Evolutionary conservation across 2,797 vertebrate genomes (phyloP), one percentile per base, ranked within the genome.

Genomic region (Psittacula derbiana): DNA sequence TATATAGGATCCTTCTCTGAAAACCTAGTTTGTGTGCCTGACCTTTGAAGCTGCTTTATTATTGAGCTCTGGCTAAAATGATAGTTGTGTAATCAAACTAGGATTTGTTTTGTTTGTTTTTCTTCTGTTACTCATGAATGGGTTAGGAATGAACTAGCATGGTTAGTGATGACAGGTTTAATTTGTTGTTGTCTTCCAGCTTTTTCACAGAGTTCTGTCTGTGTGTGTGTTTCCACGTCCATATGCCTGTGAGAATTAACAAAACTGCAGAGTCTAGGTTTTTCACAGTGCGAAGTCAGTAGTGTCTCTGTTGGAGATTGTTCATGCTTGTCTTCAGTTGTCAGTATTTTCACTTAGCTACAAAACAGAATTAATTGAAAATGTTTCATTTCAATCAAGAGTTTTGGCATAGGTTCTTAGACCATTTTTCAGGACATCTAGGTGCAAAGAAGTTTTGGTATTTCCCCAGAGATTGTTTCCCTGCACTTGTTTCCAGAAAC

Each of bases 101-200:
- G 79, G 74, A 76, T 87, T 87, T 75, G 36, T 33, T 80, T 93
- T 31, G 53, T 71, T 80, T 95, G 52, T 69, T 80, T 94, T 69
- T 70, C 38, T 91, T 50, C 76, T 64, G 23, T 93, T 93, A 89
- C 47, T 84, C 71, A 79, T 85, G 70, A 95, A 95, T 90, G 69
- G 64, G 47, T 96, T 90, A 90, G 91, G 89, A 95, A 93, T 31
- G 84, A 93, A 75, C 52, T 79, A 88, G 58, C 23, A 71, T 76
- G 11, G 47, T 40, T 88, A 93, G 40, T 7, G 69, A 74, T 86
- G 84, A 90, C 84, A 92, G 91, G 65, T 93, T 86, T 93, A 94
- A 57, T 88, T 38, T 30, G 36, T 38, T 72, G 49, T 58, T 91
- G 61, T 90, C 52, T 58, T 93, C 47, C 69, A 79, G 67, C 27